Evolutionary conservation across 2,888 invertebrate species (phyloP), one percentile per base, ranked within the genome.

Genomic region (Eristalis tenax): DNA sequence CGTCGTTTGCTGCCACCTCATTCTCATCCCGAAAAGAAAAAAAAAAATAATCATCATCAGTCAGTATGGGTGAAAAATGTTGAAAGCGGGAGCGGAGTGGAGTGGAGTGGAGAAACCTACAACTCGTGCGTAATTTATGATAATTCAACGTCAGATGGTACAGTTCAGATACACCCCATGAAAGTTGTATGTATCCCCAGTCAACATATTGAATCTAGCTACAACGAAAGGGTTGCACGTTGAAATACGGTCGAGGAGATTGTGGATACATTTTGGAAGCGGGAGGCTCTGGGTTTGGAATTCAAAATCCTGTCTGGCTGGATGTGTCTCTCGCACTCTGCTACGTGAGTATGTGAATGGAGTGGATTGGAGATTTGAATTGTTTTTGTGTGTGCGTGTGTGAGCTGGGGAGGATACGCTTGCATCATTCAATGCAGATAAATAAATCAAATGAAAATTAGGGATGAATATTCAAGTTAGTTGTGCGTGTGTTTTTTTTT

Each of bases 141-240:
- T 91, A 91, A 91, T 91, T 91, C 91, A 90, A 91, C 91, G 91
- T 91, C 91, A 91, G 91, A 91, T 91, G 91, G 90, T 91, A 91
- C 90, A 91, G 91, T 90, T 91, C 90, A 89, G 90, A 89, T 88
- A 73, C 77, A 77, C 63, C 71, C 77, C 77, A 83, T 71, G 76
- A 65, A 75, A 57, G 43, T 50, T 61, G 77, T 63, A 63, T 78
- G 35, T 70, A 71, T 70, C 70, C 70, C 70, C 59, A 90, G 90
- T 88, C 75, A 90, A 90, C 90, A 91, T 90, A 91, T 91, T 91
- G 90, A 90, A 91, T 90, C 90, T 90, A 90, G 90, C 89, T 90
- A 88, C 91, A 90, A 88, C 90, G 89, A 91, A 91, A 90, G 91
- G 91, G 91, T 91, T 91, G 90, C 80, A 88, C 89, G 75, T 18